Evolutionary conservation across 2,797 vertebrate genomes (phyloP), one percentile per base, ranked within the genome.

Genomic region (Morelia viridis): DNA sequence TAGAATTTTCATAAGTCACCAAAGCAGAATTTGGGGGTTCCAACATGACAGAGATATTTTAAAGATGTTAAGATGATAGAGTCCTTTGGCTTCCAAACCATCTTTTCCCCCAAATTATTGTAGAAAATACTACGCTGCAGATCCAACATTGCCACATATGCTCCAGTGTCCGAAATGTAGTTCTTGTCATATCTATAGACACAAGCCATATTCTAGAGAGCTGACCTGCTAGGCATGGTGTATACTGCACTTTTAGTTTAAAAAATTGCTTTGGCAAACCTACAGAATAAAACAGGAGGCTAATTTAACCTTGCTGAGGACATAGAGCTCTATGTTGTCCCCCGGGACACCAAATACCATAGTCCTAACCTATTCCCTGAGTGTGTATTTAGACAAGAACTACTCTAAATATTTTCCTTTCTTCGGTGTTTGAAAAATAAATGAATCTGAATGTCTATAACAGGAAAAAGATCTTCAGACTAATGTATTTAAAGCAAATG

Each of bases 291-390:
- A 96, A 95, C 84, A 95, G 89, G 94, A 92, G 92, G 90, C 92
- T 96, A 95, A 95, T 96, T 96, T 95, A 95, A 95, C 95, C 94
- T 94, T 93, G 35, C 71, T 50, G 71, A 94, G 92, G 0, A 0
- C 94, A 94, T 87, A 94, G 19, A 62, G 50, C 46, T 71, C 58
- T 60, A 57, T 31, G 57, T 35, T 86, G 1, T 0, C 95, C 92
- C 93, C 92, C 92, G 93, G 93, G 91, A 94, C 93, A 60, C 46
- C 26, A 15, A 17, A 56, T 58, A 28, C 56, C 53, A 58, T 5
- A 26, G 11, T 4, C 12, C 24, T 76, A 57, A 61, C 3, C 31
- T 46, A 31, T 87, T 10, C 35, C 41, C 41, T 41, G 35, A 80
- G 5, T 22, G 2, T 60, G 76, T 26, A 91, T 61, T 80, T 91